These are phyloP conservation scores for Solenopsis invicta DNA, from an alignment of 1,140 invertebrate genomes.

Conservation along the genomic window DNA sequence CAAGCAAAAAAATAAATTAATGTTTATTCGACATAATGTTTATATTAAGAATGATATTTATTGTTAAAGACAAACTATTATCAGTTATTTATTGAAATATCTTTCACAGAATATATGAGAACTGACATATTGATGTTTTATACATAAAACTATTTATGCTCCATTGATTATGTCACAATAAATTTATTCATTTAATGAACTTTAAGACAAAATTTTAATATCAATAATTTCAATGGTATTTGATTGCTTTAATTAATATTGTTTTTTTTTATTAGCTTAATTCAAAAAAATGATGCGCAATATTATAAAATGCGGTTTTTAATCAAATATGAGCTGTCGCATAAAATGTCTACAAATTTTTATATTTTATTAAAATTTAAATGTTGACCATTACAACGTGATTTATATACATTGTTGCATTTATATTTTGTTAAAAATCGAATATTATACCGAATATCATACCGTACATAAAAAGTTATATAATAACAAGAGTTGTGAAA, in stretches of 20 bases:
- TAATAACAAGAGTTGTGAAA: neutral
- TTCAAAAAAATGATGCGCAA: conserved; percentile 20
- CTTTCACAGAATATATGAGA: conserved; percentile 15
- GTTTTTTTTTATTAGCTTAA: conserved; percentile 10
- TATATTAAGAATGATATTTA: conserved; percentile 30
- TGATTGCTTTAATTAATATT: conserved; percentile 34
- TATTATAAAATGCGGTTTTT: neutral
- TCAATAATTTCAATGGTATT: neutral
- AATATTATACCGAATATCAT: neutral
- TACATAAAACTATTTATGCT: conserved; percentile 48
- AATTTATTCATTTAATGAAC: conserved; percentile 40
- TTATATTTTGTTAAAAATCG: neutral
- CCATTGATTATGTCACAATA: conserved; percentile 1
- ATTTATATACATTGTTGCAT: conserved; percentile 1
- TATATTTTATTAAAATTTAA: conserved; percentile 3
- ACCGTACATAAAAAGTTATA: neutral
- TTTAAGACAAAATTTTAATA: conserved; percentile 41
- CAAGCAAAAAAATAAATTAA: neutral
- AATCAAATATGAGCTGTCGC: neutral
- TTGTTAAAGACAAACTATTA: conserved; percentile 23
- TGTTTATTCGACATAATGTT: neutral
- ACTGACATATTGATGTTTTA: conserved; percentile 47
- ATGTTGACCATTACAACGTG: neutral
- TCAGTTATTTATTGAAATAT: conserved; percentile 22
- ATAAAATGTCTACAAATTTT: conserved; percentile 27